These are phyloP conservation scores for Anser brachyrhynchus DNA, from an alignment of 2,113 vertebrate species.

Conservation along the genomic window DNA sequence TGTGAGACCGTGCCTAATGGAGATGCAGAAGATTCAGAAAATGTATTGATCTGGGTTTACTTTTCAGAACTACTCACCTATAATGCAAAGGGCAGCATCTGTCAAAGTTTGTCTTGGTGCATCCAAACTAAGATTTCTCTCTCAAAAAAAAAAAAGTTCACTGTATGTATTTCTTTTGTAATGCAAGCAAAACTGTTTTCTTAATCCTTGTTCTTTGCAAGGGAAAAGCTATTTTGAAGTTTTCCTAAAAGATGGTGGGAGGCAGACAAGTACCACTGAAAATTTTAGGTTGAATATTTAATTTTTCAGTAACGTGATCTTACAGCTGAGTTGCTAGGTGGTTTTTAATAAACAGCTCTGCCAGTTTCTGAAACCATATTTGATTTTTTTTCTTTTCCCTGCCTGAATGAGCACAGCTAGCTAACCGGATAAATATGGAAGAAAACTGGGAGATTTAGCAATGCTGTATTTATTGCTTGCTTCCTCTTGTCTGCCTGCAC, in stretches of 20 bases:
- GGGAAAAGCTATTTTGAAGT: not conserved
- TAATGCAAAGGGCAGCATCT: not conserved
- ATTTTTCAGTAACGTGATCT: not conserved
- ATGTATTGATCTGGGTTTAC: not conserved
- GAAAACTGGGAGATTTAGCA: not conserved
- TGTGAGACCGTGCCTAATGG: fast-evolving
- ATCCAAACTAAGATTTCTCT: not conserved
- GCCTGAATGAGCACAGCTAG: not conserved
- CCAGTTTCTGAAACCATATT: not conserved
- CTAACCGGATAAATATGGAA: not conserved
- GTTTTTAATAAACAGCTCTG: not conserved
- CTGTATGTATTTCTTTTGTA: not conserved
- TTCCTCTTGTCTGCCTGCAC: not conserved
- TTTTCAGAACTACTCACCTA: not conserved
- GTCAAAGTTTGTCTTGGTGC: not conserved
- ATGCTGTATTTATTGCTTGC: not conserved
- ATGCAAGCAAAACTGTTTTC: not conserved
- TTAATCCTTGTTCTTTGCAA: not conserved
- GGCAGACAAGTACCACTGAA: not conserved
- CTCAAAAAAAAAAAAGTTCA: not conserved
- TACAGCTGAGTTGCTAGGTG: not conserved
- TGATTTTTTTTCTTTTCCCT: not conserved
- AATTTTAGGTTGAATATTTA: not conserved
- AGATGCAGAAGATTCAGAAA: not conserved
- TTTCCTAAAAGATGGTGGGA: not conserved